Evolutionary conservation across 1,140 invertebrate genomes (phyloP).

Genomic region (Drosophila orena): DNA sequence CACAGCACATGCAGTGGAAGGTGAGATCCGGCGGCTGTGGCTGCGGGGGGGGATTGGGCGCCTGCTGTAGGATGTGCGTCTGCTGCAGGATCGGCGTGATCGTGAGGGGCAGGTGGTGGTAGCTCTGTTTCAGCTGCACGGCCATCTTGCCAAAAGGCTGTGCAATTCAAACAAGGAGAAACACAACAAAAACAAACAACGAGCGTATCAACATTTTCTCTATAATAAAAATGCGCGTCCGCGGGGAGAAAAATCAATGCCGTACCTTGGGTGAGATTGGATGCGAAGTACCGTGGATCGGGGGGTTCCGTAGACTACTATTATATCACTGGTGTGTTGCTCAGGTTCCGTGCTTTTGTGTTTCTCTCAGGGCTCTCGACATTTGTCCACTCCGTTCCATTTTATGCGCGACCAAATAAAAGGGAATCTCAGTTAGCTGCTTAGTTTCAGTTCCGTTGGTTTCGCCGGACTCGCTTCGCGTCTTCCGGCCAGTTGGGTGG

Average conservation of each 20-base stretch:
- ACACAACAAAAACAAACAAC: not conserved
- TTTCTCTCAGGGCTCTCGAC: slow-evolving; percentile 15
- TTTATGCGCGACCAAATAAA: slow-evolving; percentile 22
- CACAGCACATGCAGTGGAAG: slow-evolving; percentile 83
- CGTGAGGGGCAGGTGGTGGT: slow-evolving; percentile 73
- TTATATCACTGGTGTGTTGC: slow-evolving; percentile 45
- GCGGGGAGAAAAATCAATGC: slow-evolving; percentile 44
- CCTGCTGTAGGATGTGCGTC: slow-evolving; percentile 35
- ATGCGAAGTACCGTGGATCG: slow-evolving; percentile 5
- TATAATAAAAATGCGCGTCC: slow-evolving; percentile 20
- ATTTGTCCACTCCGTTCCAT: slow-evolving; percentile 20
- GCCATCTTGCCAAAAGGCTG: slow-evolving; percentile 66
- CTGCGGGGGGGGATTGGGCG: slow-evolving; percentile 33
- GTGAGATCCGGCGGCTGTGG: slow-evolving; percentile 79
- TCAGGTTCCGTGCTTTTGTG: slow-evolving; percentile 40
- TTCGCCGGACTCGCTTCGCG: not conserved
- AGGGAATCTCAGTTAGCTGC: not conserved
- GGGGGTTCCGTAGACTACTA: slow-evolving; percentile 21
- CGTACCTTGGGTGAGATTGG: slow-evolving; percentile 30
- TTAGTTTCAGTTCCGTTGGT: slow-evolving; percentile 8
- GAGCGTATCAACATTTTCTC: slow-evolving; percentile 20
- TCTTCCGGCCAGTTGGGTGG: not conserved
- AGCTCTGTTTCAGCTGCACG: slow-evolving; percentile 70
- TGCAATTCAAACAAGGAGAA: too few relatives aligned
- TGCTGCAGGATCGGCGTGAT: slow-evolving; percentile 66